phyloP scores from a whole-genome alignment of 2,888 invertebrate species.

The Cephus runcator region DNA sequence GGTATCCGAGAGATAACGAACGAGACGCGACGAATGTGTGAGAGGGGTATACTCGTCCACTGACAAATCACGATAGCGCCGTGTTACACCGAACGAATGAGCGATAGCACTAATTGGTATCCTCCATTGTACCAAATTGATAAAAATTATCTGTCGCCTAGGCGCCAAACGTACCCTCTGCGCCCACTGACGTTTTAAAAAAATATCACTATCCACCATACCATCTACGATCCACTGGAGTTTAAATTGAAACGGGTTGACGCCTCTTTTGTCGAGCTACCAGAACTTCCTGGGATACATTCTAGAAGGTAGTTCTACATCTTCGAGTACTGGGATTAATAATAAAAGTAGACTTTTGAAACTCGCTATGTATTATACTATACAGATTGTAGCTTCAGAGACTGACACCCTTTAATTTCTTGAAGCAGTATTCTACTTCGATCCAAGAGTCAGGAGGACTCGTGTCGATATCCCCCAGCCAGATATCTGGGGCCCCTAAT shows the following conservation, averaged over 20 bases:
- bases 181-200: neutral
- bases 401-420: neutral
- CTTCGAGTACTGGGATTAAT: neutral
- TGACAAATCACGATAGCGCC: constrained; percentile 1
- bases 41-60: neutral
- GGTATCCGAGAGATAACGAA: neutral
- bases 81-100: neutral
- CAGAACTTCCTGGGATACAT: neutral
- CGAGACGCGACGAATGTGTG: neutral
- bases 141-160: constrained; percentile 30
- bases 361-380: neutral
- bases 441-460: neutral
- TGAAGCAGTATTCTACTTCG: neutral
- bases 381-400: neutral
- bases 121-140: constrained; percentile 24
- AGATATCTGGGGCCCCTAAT: neutral
- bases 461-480: neutral
- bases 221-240: neutral
- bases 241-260: neutral
- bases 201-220: constrained; percentile 1
- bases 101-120: constrained; percentile 30
- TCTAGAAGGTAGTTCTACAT: neutral
- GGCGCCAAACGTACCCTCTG: constrained; percentile 28
- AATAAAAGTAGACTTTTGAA: neutral
- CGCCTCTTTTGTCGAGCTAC: neutral